Conservation (phyloP, 2,113 vertebrate genomes). For the Gopherus flavomarginatus region DNA sequence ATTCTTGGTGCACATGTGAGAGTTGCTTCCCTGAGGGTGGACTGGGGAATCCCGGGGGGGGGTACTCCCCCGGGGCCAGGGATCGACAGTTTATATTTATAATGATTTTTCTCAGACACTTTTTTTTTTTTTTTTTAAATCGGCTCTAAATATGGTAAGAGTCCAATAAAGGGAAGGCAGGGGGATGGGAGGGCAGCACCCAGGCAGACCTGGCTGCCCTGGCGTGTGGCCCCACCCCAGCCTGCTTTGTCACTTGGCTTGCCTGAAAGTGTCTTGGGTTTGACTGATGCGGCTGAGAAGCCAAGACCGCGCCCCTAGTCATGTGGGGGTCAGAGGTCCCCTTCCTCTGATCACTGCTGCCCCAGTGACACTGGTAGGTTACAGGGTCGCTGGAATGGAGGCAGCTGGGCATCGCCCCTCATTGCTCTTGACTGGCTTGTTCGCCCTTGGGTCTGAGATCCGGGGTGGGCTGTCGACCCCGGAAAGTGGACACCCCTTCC, state of each 20-base stretch:
- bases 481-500: background rate
- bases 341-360: background rate
- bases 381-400: too few species aligned
- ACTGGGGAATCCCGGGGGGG: background rate
- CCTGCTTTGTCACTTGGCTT: background rate
- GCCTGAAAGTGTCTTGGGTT: too few species aligned
- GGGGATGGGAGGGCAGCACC: background rate
- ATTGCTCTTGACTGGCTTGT: background rate
- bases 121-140: background rate
- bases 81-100: background rate
- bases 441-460: background rate
- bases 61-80: too few species aligned
- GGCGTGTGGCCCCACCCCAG: too few species aligned
- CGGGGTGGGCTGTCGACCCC: background rate
- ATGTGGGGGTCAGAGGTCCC: background rate
- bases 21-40: background rate
- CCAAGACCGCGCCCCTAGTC: background rate
- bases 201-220: background rate
- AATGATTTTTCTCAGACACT: background rate
- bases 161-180: background rate
- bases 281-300: background rate
- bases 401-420: background rate
- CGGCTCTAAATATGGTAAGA: background rate
- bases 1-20: background rate
- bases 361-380: background rate